Percentiles rank a stretch among this genome's conserved stretches.
These are phyloP conservation scores for Sapajus apella DNA, from an alignment of 2,113 vertebrate species.

Conservation along the genomic window DNA sequence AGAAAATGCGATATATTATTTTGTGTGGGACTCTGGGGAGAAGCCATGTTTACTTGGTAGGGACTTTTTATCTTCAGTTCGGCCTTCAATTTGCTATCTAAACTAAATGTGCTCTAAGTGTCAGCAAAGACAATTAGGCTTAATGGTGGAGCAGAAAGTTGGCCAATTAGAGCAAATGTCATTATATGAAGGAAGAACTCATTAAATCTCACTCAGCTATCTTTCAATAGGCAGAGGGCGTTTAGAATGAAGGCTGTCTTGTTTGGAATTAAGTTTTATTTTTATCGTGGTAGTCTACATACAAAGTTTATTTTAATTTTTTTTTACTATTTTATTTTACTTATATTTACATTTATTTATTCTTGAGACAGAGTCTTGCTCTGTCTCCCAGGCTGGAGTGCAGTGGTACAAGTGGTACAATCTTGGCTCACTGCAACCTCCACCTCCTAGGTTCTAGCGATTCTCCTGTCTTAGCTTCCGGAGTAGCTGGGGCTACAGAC, in stretches of 20 bases:
- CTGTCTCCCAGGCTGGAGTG: no score
- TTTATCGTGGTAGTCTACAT: background rate
- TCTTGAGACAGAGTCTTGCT: no score
- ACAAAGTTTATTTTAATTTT: background rate
- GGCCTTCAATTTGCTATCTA: background rate
- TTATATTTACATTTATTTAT: no score
- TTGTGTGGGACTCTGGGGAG: background rate
- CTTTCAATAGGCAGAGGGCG: background rate
- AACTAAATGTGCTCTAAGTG: background rate
- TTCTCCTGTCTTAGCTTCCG: no score
- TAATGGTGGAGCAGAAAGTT: background rate
- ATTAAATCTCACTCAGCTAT: background rate
- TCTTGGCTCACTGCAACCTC: no score
- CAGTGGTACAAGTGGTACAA: no score
- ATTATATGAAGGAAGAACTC: background rate
- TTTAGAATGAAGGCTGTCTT: background rate
- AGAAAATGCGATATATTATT: background rate
- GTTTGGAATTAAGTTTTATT: background rate
- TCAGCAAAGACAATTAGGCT: background rate
- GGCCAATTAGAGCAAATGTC: background rate
- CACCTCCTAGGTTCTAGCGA: no score
- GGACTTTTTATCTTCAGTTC: background rate
- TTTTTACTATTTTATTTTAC: no score
- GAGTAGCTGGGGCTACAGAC: no score
- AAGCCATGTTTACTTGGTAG: background rate